Base-by-base conservation (phyloP, 2,888 invertebrate species). In the Therioaphis trifolii region DNA sequence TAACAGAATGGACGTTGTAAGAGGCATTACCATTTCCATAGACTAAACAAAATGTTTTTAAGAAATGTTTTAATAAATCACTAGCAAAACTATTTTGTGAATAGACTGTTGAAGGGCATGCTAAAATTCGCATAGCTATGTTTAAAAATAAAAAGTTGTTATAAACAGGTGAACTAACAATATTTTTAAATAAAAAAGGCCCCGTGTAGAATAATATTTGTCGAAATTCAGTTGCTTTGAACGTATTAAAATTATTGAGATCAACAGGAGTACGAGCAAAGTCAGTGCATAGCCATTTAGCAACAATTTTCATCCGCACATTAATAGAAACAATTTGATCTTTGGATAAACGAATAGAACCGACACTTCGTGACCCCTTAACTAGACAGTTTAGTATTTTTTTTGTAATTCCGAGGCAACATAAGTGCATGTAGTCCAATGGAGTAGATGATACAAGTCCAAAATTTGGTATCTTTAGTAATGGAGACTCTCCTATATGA, bases 1-100 rank as follows among this genome's bases (percentile, higher is more conserved):
- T 66, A 66, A 35, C 1, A n/a, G 66, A 66, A 21, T 66, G 66
- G n/a, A 66, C 66, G 40, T 40, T 66, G 14, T 35, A 66, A n/a
- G 66, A 66, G 4, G 21, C 21, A 66, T 66, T 66, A 21, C 66
- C 66, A 9, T 40, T 35, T 21, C 66, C 40, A 40, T 66, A 66
- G 12, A 66, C n/a, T 4, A 66, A 4, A 66, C 66, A 35, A 40
- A 66, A 66, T 66, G 66, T 40, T 66, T 40, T 66, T 66, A 66
- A 18, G 40, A 66, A 66, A 66, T 66, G 40, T 21, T 66, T 66
- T 11, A 66, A 40, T n/a, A 21, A n/a, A 66, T 66, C 66, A 12
- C 46, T 46, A 11, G 66, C 66, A 66, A 21, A 40, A 21, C 40
- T 40, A 66, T 66, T 66, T 12, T 40, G 66, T 40, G 7, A n/a